Evolutionary conservation across 2,113 vertebrate genomes (phyloP).

Genomic region (Pterocles burchelli): DNA sequence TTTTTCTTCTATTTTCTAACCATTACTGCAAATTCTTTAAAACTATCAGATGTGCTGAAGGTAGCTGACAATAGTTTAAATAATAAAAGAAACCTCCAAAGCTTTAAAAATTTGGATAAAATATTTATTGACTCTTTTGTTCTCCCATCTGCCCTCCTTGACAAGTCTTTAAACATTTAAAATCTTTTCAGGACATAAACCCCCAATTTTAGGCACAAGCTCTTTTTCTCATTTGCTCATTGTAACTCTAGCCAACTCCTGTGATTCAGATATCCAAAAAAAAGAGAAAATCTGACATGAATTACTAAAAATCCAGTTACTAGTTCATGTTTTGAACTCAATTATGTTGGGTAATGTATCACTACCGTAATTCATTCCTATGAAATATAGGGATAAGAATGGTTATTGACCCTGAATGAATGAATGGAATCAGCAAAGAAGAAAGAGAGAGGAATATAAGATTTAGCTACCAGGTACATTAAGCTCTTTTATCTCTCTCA

Average conservation of each 20-base stretch:
- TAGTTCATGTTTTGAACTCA: background rate
- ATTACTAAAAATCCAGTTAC: background rate
- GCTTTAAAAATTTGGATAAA: background rate
- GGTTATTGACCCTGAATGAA: background rate
- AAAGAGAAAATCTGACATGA: background rate
- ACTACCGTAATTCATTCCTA: background rate
- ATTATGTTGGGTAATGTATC: background rate
- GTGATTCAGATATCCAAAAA: background rate
- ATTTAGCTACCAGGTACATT: background rate
- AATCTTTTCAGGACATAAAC: background rate
- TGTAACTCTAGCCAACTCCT: background rate
- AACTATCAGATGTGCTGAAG: background rate
- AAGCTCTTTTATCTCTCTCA: background rate
- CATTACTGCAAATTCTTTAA: background rate
- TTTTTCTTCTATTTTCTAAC: background rate
- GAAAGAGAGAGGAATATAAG: background rate
- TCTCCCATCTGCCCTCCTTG: background rate
- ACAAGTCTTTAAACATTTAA: background rate
- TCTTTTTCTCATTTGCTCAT: background rate
- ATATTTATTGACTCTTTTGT: background rate
- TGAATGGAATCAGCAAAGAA: background rate
- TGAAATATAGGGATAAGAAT: background rate
- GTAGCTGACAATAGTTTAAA: background rate
- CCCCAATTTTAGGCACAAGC: background rate
- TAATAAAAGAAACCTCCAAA: background rate